A percentile compares a stretch with the other conserved stretches of the same genome.
Evolutionary conservation across 2,113 vertebrate genomes (phyloP).

Genomic region (Anarrhichthys ocellatus): DNA sequence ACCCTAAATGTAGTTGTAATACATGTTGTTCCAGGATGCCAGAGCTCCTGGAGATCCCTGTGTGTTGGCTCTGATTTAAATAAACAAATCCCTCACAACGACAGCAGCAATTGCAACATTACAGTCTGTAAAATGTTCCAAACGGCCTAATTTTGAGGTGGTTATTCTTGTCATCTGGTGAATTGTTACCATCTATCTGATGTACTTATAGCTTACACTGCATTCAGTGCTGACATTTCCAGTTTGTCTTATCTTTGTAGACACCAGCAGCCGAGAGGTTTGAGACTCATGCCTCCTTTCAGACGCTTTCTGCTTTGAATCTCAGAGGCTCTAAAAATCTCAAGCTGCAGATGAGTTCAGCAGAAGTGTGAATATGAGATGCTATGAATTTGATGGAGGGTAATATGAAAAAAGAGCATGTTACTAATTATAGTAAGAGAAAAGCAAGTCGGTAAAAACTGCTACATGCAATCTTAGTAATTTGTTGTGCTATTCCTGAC

Average conservation of each 20-base stretch:
- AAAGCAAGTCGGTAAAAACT: slow-evolving; percentile 1
- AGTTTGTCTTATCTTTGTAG: slow-evolving; percentile 5
- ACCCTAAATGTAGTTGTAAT: background rate
- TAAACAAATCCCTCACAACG: background rate
- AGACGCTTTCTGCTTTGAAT: slow-evolving; percentile 18
- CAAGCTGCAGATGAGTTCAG: slow-evolving; percentile 17
- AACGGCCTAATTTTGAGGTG: background rate
- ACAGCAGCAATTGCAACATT: background rate
- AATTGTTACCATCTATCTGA: background rate
- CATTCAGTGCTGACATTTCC: background rate
- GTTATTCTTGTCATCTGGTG: background rate
- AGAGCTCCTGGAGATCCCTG: background rate
- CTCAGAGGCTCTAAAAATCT: slow-evolving; percentile 8
- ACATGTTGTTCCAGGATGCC: background rate
- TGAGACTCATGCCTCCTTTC: background rate
- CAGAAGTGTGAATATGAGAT: background rate
- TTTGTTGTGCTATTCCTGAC: background rate
- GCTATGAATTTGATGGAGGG: background rate
- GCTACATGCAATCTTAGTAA: background rate
- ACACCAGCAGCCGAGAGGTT: slow-evolving; percentile 5
- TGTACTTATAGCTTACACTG: background rate
- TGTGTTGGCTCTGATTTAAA: background rate
- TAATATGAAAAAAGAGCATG: background rate
- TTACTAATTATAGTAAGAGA: too few species aligned
- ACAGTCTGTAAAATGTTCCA: background rate